Conservation (phyloP, 2,888 invertebrate species). For the Rhagium mordax region DNA sequence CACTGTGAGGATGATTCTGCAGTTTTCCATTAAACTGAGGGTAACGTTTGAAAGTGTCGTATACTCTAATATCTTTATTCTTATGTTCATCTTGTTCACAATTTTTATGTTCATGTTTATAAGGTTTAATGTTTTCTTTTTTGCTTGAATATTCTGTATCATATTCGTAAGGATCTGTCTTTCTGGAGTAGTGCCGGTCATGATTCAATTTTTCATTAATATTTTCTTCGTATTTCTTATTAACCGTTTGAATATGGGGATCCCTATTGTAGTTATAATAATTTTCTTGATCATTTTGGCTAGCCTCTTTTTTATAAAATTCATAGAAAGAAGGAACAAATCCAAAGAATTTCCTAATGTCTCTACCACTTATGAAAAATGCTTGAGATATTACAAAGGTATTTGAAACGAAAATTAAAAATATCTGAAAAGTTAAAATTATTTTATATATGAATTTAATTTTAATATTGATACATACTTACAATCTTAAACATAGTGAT, state of each 20-base stretch:
- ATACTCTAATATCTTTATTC: not conserved
- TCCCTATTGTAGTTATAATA: not conserved
- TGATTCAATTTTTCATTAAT: slow-evolving; percentile 31
- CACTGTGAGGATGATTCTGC: not conserved
- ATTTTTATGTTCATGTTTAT: not conserved
- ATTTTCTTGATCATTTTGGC: slow-evolving; percentile 2
- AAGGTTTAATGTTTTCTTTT: slow-evolving; percentile 1
- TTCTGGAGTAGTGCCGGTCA: not conserved
- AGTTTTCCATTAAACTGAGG: not conserved
- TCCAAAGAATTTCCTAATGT: not conserved
- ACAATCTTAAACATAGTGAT: no score
- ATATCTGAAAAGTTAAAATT: not conserved
- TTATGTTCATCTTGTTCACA: not conserved
- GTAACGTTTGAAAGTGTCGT: not conserved
- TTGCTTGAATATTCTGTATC: slow-evolving; percentile 7
- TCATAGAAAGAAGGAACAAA: not conserved
- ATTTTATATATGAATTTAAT: not conserved
- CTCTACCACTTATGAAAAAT: not conserved
- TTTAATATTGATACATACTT: no score
- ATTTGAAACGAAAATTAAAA: not conserved
- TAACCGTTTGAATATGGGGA: not conserved
- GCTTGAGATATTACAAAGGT: not conserved
- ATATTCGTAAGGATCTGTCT: slow-evolving; percentile 5
- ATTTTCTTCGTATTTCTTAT: slow-evolving; percentile 26
- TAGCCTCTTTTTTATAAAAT: slow-evolving; percentile 21